These are phyloP conservation scores for Lasius platythorax DNA, from an alignment of 2,888 invertebrate species.

Conservation along the genomic window DNA sequence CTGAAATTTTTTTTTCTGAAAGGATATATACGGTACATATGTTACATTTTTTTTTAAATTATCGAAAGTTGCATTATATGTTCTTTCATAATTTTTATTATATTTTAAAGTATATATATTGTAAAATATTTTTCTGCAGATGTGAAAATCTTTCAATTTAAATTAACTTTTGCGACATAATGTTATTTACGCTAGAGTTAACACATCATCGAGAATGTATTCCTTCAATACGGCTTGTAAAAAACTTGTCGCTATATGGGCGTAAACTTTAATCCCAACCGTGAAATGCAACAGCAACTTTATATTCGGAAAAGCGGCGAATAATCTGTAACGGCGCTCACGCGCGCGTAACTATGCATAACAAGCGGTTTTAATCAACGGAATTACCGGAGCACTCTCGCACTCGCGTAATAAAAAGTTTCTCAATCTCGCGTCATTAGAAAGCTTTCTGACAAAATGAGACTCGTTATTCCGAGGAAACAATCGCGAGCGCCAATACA, in stretches of 20 bases:
- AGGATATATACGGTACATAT: background rate
- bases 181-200: background rate
- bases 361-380: conserved; percentile 72
- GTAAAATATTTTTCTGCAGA: background rate
- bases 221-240: conserved; percentile 32
- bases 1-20: background rate
- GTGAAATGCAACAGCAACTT: conserved; percentile 62
- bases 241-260: conserved; percentile 19
- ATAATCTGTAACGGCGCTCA: conserved; percentile 57
- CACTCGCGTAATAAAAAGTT: conserved; percentile 66
- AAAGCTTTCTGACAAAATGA: conserved; percentile 64
- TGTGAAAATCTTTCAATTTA: background rate
- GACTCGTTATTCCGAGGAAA: conserved; percentile 45
- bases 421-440: conserved; percentile 70
- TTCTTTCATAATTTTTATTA: background rate
- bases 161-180: conserved; percentile 9
- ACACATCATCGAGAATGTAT: background rate
- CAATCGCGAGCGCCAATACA: conserved; percentile 31
- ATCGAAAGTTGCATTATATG: background rate
- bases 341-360: conserved; percentile 68
- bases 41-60: background rate
- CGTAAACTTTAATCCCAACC: conserved; percentile 67
- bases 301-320: conserved; percentile 63
- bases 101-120: background rate
- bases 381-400: conserved; percentile 64